phyloP scores from a whole-genome alignment of 2,113 vertebrate genomes.

The Percopsis transmontana region DNA sequence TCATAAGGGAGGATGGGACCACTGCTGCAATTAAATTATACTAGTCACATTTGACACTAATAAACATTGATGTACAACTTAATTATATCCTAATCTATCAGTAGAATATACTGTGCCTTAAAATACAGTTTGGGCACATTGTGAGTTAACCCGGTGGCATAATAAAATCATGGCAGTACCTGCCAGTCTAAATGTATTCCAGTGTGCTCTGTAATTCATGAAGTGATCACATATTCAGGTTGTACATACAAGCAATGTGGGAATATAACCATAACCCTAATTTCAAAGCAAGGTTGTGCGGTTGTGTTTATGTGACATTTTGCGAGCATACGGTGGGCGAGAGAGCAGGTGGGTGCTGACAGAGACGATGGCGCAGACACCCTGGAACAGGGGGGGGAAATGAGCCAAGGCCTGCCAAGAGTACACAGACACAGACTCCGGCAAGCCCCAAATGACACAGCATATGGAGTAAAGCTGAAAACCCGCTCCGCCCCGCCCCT shows the following conservation, averaged over 20 bases:
- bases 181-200: too few relatives aligned
- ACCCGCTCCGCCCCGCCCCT: slow-evolving; percentile 33
- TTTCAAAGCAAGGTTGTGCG: slow-evolving; percentile 13
- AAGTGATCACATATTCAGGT: neutral
- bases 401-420: slow-evolving; percentile 63
- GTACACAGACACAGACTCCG: slow-evolving; percentile 55
- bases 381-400: slow-evolving; percentile 39
- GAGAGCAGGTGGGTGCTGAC: slow-evolving; percentile 64
- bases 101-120: too few relatives aligned
- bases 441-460: slow-evolving; percentile 62
- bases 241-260: neutral
- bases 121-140: too few relatives aligned
- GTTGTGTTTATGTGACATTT: slow-evolving; percentile 13
- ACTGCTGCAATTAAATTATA: slow-evolving; percentile 26
- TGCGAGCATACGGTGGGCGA: slow-evolving; percentile 45
- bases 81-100: too few relatives aligned
- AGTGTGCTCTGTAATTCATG: too few relatives aligned
- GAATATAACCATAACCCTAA: neutral
- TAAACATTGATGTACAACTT: neutral
- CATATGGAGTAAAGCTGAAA: slow-evolving; percentile 67
- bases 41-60: slow-evolving; percentile 10
- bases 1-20: slow-evolving; percentile 27
- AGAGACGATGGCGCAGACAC: slow-evolving; percentile 54
- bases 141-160: too few relatives aligned
- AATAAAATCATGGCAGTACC: too few relatives aligned